Base-by-base conservation (phyloP, 2,113 vertebrate genomes). In the Carollia perspicillata region DNA sequence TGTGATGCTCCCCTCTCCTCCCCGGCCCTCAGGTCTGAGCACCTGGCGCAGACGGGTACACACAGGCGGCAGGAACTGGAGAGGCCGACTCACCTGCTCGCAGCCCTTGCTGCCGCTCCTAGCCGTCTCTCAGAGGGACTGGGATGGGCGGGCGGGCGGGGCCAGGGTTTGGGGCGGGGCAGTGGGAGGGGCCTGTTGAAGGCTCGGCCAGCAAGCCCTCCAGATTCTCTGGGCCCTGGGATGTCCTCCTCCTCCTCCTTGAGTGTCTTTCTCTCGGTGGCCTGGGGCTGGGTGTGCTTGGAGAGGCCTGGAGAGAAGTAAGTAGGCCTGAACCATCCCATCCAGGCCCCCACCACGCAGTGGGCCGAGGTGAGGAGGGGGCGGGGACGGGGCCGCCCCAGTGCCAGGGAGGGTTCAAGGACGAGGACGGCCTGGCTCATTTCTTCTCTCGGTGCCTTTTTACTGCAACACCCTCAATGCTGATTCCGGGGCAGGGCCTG, bases 71-170 rank as follows among this genome's bases (percentile, higher is more conserved):
- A 23, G 26, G 10, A 23, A 80, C 63, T 3, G 18, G 51, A n/a
- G 8, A 7, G 7, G 33, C 51, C 12, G 11, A 40, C 78, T 94
- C 95, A 83, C 92, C 95, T 83, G 83, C 90, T 93, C 78, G 83
- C 35, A 3, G 68, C 7, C 37, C 18, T 0, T 37, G 65, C 51
- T n/a, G 81, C 80, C 0, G 37, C 81, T 80, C 49, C n/a, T 0
- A 60, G 55, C 5, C 2, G 0, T 18, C 2, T 10, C 20, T 30
- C 0, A 6, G 86, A 40, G 84, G 16, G 16, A 51, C 47, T 7
- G 47, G 47, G n/a, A 23, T 8, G 0, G n/a, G n/a, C n/a, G n/a
- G n/a, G 66, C n/a, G 42, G 42, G 55, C 42, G 0, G 53, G 33
- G 12, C n/a, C 51, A 10, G 30, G 10, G 71, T 22, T 40, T 22